Evolutionary conservation across 2,888 invertebrate species (phyloP).

Genomic region (Mimumesa dahlbomi): DNA sequence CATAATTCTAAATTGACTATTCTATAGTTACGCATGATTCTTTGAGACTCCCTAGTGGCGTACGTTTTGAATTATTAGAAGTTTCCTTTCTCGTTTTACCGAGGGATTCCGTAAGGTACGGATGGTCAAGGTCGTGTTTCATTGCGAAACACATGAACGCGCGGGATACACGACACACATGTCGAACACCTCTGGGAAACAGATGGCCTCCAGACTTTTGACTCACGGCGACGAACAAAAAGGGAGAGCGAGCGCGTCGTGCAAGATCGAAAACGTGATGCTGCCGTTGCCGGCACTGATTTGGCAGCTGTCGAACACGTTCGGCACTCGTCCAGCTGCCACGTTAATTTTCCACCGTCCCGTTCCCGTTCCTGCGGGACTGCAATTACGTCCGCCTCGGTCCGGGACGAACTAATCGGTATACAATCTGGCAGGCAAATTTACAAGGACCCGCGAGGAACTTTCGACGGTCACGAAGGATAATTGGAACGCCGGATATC

Average conservation of each 20-base stretch:
- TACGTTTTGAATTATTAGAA: no score
- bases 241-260: conserved; percentile 30
- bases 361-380: conserved; percentile 35
- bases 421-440: conserved; percentile 60
- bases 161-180: conserved; percentile 37
- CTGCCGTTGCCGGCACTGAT: conserved; percentile 64
- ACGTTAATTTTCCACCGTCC: conserved; percentile 63
- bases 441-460: conserved; percentile 48
- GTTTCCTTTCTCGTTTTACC: no score
- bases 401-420: conserved; percentile 57
- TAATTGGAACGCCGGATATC: conserved; percentile 50
- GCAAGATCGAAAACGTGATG: not conserved
- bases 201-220: conserved; percentile 62
- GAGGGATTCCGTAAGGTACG: no score
- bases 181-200: conserved; percentile 53
- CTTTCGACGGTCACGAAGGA: conserved; percentile 28
- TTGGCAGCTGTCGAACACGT: conserved; percentile 76
- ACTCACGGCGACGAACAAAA: conserved; percentile 22
- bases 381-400: conserved; percentile 55
- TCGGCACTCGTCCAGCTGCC: conserved; percentile 67
- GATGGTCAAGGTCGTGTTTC: conserved; percentile 28
- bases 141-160: not conserved
- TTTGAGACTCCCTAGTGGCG: no score
- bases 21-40: no score
- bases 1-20: no score